Conservation (phyloP, 2,797 vertebrate species). For the Iguana delicatissima region DNA sequence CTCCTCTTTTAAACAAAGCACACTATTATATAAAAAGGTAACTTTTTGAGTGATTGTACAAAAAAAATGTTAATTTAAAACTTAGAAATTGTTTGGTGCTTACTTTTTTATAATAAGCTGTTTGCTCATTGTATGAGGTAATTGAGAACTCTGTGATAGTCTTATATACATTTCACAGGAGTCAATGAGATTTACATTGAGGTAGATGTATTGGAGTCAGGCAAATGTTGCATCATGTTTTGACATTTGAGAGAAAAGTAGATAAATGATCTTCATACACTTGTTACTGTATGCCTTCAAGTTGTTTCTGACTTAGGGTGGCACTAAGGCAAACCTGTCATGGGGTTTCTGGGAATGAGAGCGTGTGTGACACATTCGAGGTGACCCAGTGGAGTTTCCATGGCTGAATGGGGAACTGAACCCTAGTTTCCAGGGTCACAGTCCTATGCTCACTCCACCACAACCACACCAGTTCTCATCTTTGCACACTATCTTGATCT, state of each 20-base stretch:
- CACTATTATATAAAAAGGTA: not conserved
- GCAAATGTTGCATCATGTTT: not conserved
- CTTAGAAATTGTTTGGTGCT: not conserved
- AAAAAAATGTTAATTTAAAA: not conserved
- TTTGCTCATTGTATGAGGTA: not conserved
- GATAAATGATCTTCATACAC: too few relatives aligned
- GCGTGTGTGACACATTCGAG: too few relatives aligned
- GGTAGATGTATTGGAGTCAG: not conserved
- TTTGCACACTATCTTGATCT: not conserved
- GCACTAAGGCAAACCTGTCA: too few relatives aligned
- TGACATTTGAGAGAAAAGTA: constrained; percentile 10
- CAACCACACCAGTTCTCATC: not conserved
- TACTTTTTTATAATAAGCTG: not conserved
- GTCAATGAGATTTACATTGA: not conserved
- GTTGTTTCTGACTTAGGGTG: too few relatives aligned
- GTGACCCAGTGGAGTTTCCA: too few relatives aligned
- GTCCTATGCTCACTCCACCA: too few relatives aligned
- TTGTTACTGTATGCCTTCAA: too few relatives aligned
- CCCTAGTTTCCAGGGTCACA: too few relatives aligned
- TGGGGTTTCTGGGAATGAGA: too few relatives aligned
- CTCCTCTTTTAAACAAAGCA: not conserved
- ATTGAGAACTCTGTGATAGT: not conserved
- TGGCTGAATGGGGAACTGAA: too few relatives aligned
- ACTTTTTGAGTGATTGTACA: not conserved
- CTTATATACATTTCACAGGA: not conserved